Evolutionary conservation across 1,140 invertebrate genomes (phyloP).

Genomic region (Calycopis cecrops): DNA sequence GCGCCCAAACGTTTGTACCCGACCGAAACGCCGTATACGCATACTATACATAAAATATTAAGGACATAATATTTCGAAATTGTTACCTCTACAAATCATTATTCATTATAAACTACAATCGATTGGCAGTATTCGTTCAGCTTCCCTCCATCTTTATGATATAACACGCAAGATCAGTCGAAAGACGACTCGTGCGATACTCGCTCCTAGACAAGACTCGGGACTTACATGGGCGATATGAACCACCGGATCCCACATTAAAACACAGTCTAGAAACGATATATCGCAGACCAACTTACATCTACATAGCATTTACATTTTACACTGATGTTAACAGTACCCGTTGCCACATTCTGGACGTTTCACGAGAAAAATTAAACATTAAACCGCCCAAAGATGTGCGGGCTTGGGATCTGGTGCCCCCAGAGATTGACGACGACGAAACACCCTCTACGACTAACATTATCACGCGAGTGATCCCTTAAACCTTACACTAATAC

Average conservation of each 20-base stretch:
- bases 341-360: constrained; percentile 31
- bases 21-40: constrained; percentile 41
- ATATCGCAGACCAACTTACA: constrained; percentile 24
- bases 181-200: background rate
- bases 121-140: constrained; percentile 70
- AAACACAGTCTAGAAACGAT: background rate
- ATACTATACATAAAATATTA: constrained; percentile 70
- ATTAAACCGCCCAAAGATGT: constrained; percentile 10
- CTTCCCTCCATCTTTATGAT: constrained; percentile 47
- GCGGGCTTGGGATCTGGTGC: background rate
- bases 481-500: constrained; percentile 53
- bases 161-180: constrained; percentile 22
- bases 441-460: constrained; percentile 17
- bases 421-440: background rate
- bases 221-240: background rate
- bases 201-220: background rate
- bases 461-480: constrained; percentile 53
- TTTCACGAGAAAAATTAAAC: constrained; percentile 21
- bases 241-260: background rate
- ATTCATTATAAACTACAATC: constrained; percentile 68
- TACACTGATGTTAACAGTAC: constrained; percentile 24
- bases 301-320: constrained; percentile 32
- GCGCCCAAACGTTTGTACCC: constrained; percentile 22
- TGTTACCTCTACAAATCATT: constrained; percentile 67
- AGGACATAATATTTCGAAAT: constrained; percentile 69